Conservation (phyloP, 2,888 invertebrate genomes). For the Leptinotarsa peninsularis region DNA sequence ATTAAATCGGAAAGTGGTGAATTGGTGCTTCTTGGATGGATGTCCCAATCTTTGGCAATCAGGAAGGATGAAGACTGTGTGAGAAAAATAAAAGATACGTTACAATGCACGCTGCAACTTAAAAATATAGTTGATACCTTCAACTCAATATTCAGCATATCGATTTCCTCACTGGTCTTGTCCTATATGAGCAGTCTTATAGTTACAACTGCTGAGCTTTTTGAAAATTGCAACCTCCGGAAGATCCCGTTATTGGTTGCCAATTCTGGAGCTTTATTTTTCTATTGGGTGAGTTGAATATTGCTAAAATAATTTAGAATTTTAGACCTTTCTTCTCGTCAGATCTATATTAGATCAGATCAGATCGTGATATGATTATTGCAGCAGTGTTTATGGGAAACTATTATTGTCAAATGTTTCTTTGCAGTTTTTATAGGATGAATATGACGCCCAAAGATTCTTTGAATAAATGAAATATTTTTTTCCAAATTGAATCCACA, state of each 20-base stretch:
- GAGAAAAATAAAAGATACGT: conserved; percentile 17
- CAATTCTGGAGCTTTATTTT: not conserved
- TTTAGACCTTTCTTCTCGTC: too few relatives aligned
- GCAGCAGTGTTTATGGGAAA: too few relatives aligned
- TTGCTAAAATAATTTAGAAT: not conserved
- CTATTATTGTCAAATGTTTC: too few relatives aligned
- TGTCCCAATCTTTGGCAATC: conserved; percentile 25
- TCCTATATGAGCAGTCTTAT: conserved; percentile 18
- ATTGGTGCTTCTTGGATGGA: conserved; percentile 40
- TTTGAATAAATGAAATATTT: too few relatives aligned
- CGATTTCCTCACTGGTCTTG: conserved; percentile 21
- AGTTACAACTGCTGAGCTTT: not conserved
- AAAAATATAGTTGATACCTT: conserved; percentile 28
- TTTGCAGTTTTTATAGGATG: too few relatives aligned
- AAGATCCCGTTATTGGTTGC: not conserved
- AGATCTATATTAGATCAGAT: too few relatives aligned
- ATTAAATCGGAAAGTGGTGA: conserved; percentile 35
- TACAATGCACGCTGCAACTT: not conserved
- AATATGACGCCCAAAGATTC: too few relatives aligned
- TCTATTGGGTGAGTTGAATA: conserved; percentile 16
- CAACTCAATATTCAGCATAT: conserved; percentile 26
- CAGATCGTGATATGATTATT: too few relatives aligned
- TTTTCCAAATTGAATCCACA: too few relatives aligned
- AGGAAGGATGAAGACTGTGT: conserved; percentile 28
- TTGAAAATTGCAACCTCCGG: not conserved